These are phyloP conservation scores for Orchestia grillus DNA, from an alignment of 1,140 invertebrate genomes.

Conservation along the genomic window DNA sequence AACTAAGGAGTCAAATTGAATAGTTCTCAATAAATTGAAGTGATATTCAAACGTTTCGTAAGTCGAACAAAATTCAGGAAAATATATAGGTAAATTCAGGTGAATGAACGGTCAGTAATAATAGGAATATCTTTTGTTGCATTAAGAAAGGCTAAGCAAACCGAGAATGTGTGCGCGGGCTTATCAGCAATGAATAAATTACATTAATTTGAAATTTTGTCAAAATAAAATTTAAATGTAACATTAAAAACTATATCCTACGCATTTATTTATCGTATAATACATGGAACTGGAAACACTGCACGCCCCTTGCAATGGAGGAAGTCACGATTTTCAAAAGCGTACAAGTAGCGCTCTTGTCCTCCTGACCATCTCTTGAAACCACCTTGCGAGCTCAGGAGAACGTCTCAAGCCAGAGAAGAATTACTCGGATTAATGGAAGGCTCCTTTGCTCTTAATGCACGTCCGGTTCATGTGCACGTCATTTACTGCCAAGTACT, in stretches of 20 bases:
- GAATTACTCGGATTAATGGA: background rate
- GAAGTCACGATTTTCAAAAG: background rate
- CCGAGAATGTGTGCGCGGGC: background rate
- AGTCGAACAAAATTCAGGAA: background rate
- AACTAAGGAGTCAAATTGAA: background rate
- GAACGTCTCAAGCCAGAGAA: background rate
- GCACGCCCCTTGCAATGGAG: background rate
- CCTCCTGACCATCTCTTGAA: background rate
- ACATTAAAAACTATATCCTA: background rate
- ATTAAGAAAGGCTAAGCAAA: background rate
- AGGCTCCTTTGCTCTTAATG: background rate
- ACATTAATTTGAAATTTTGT: background rate
- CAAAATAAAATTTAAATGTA: background rate
- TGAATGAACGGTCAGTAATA: background rate
- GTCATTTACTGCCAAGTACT: background rate
- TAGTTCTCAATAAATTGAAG: too few species aligned
- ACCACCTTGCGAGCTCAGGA: background rate
- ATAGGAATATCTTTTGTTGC: background rate
- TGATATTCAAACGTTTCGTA: background rate
- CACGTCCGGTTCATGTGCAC: conserved; percentile 34
- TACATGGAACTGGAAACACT: background rate
- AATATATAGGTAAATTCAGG: background rate
- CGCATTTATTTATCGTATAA: background rate
- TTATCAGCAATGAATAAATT: background rate
- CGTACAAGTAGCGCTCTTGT: background rate